Evolutionary conservation across 64 coral and sea anemone species (phyloP), one percentile per base, ranked within the genome.

Genomic region (Pachyseris speciosa): DNA sequence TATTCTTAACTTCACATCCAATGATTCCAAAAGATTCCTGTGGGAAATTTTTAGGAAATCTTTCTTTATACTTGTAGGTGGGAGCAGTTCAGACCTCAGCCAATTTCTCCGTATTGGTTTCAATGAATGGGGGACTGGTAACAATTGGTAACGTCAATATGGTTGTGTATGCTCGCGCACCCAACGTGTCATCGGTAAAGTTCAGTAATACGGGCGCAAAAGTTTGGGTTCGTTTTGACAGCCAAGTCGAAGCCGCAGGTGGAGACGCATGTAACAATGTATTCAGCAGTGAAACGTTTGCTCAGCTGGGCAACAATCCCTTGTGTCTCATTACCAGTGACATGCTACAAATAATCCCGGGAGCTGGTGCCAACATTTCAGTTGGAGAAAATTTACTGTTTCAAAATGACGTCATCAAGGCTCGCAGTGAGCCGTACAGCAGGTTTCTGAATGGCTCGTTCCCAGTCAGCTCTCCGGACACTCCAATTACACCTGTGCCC

Each of bases 211-310:
- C 78, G 2, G 94, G 80, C 9, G 84, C 81, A 2, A 10, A 86
- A 60, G 80, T 95, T 40, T 38, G 25, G 25, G 64, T 87, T n/a
- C 9, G 36, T 1, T 95, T 95, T 42, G 38, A 83, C 41, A 94
- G 11, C 41, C 76, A 94, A 64, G 86, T 94, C 42, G 75, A 88
- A 43, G 67, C 20, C 27, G 48, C 80, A 22, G 34, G 41, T 38
- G 4, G 9, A 22, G 66, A 52, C 45, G 81, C 88, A 28, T 95
- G 94, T 37, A 4, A 37, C 16, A 45, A n/a, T 52, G 86, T 95
- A 9, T 37, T 95, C 2, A 25, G 69, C 31, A 20, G 28, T 22
- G 89, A 33, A 34, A 86, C 51, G 5, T 70, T 80, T 75, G 34
- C 11, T 25, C 74, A 60, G 34, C 71, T 95, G 2, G 94, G 94